Evolutionary conservation across 2,113 vertebrate species (phyloP).

Genomic region (Corythaeola cristata): DNA sequence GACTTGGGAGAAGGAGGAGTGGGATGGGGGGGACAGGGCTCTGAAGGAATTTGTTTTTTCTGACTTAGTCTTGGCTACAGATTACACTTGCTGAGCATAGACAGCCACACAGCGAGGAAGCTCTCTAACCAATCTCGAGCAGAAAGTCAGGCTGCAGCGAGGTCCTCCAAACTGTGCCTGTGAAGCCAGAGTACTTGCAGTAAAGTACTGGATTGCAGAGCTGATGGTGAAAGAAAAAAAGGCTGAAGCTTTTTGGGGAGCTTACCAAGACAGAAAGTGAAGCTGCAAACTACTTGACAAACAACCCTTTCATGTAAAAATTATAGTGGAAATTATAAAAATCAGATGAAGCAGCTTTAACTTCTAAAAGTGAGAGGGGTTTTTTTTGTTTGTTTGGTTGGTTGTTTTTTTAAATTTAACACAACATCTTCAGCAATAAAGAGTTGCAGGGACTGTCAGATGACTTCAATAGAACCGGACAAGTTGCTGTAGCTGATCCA

Average conservation of each 20-base stretch:
- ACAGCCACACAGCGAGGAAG: conserved; percentile 46
- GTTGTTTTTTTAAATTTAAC: not conserved
- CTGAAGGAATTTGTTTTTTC: conserved; percentile 49
- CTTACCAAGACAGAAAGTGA: conserved; percentile 18
- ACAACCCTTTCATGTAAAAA: conserved; percentile 42
- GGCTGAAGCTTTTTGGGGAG: conserved; percentile 29
- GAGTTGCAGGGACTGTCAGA: conserved; percentile 51
- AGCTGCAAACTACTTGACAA: conserved; percentile 45
- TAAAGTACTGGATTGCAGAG: conserved; percentile 12
- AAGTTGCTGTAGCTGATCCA: conserved; percentile 64
- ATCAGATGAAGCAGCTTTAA: not conserved
- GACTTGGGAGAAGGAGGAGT: not conserved
- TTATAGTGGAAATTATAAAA: conserved; percentile 25
- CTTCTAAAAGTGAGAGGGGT: not conserved
- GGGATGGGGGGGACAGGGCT: not conserved
- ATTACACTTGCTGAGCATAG: conserved; percentile 68
- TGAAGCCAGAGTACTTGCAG: conserved; percentile 34
- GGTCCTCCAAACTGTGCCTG: conserved; percentile 40
- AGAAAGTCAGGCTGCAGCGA: conserved; percentile 40
- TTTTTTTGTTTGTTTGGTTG: not conserved
- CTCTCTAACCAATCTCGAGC: conserved; percentile 51
- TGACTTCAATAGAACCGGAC: conserved; percentile 58
- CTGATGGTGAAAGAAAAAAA: conserved; percentile 23
- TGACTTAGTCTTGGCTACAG: conserved; percentile 49
- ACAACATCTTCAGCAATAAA: conserved; percentile 32